Conservation (phyloP, 2,888 invertebrate genomes). For the Leuctra nigra region DNA sequence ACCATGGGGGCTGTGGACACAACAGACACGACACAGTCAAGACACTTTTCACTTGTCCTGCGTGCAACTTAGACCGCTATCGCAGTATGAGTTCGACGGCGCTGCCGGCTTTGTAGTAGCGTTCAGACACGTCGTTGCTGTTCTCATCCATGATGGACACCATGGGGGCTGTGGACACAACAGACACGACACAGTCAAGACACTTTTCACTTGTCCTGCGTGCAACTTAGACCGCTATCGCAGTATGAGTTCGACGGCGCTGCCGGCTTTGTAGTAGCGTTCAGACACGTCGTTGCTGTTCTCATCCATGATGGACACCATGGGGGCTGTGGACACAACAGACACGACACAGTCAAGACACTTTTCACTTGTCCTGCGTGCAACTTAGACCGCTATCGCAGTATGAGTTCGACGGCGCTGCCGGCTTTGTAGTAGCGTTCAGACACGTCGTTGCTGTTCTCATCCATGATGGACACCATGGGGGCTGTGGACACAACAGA, state of each 20-base stretch:
- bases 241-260: slow-evolving; percentile 48
- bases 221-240: no score
- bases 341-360: no score
- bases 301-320: slow-evolving; percentile 52
- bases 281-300: slow-evolving; percentile 50
- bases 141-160: slow-evolving; percentile 53
- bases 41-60: no score
- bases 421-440: slow-evolving; percentile 55
- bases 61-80: no score
- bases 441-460: slow-evolving; percentile 49
- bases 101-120: slow-evolving; percentile 54
- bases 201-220: no score
- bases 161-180: slow-evolving; percentile 45
- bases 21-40: no score
- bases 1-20: slow-evolving; percentile 48
- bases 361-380: no score
- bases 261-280: slow-evolving; percentile 53
- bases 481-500: slow-evolving; percentile 43
- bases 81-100: slow-evolving; percentile 48
- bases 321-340: slow-evolving; percentile 44
- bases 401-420: slow-evolving; percentile 48
- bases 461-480: slow-evolving; percentile 52
- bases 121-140: slow-evolving; percentile 48
- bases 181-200: no score
- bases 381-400: no score